A percentile compares a stretch with the other conserved stretches of the same genome.
These are phyloP conservation scores for Apamea epomidion DNA, from an alignment of 2,888 invertebrate genomes.

Conservation along the genomic window DNA sequence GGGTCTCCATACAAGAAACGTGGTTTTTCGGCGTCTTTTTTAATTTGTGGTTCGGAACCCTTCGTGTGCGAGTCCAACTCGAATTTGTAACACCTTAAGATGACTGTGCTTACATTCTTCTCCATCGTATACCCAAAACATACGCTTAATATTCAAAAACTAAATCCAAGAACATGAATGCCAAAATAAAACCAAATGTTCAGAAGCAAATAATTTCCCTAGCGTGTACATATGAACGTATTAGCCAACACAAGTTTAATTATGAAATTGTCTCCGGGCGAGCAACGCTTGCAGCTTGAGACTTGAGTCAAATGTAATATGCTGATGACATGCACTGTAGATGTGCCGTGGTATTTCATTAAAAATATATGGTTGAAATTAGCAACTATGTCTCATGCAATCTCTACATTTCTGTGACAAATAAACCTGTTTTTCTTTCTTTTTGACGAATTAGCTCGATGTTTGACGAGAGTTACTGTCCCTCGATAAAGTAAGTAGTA, in stretches of 20 bases:
- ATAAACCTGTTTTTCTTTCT: background rate
- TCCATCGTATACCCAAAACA: background rate
- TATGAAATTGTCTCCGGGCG: constrained; percentile 59
- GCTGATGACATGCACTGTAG: constrained; percentile 17
- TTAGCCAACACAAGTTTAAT: constrained; percentile 59
- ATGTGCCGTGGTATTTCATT: constrained; percentile 3
- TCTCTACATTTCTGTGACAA: background rate
- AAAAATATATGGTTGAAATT: background rate
- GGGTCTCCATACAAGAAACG: too few relatives aligned
- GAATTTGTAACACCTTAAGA: too few relatives aligned
- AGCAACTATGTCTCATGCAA: background rate
- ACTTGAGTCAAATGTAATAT: constrained; percentile 41
- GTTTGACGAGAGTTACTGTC: background rate
- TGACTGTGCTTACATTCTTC: too few relatives aligned
- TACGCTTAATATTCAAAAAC: background rate
- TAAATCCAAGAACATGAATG: background rate
- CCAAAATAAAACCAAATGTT: constrained; percentile 30
- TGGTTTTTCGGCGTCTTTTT: too few relatives aligned
- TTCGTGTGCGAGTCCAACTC: too few relatives aligned
- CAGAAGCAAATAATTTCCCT: constrained; percentile 25
- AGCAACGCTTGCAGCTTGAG: constrained; percentile 41
- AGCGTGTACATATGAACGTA: constrained; percentile 25
- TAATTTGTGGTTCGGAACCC: too few relatives aligned
- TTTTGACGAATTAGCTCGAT: background rate
- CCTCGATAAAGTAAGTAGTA: too few relatives aligned